These are phyloP conservation scores for Alectura lathami DNA, from an alignment of 2,113 vertebrate genomes.

Conservation along the genomic window DNA sequence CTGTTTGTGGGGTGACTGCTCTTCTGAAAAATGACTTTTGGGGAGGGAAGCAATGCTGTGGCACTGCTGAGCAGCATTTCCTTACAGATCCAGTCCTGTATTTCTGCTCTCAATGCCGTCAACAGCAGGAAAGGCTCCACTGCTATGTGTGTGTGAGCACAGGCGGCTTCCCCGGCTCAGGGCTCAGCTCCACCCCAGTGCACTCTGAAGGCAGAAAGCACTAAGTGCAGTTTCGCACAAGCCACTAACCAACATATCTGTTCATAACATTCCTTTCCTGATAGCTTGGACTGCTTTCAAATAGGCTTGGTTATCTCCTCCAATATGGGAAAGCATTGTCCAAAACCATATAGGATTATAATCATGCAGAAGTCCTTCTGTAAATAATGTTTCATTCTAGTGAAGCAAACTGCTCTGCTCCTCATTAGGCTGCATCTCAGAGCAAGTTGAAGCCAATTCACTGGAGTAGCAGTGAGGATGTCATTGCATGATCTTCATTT, in stretches of 20 bases:
- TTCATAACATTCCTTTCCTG: not conserved
- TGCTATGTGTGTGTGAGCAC: not conserved
- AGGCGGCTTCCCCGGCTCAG: accelerated
- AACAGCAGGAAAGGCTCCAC: not conserved
- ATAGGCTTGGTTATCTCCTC: not conserved
- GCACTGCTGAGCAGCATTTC: accelerated
- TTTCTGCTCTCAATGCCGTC: not conserved
- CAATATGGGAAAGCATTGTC: not conserved
- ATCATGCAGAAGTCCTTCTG: not conserved
- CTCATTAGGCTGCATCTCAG: slow-evolving; percentile 22
- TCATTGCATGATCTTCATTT: not conserved
- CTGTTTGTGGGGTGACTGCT: not conserved
- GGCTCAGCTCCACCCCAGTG: not conserved
- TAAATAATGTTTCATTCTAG: not conserved
- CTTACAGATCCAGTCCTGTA: accelerated
- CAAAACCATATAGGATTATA: not conserved
- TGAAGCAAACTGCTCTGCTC: not conserved
- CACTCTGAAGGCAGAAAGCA: not conserved
- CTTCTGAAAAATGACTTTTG: accelerated
- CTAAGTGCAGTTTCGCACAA: not conserved
- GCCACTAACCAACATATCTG: not conserved
- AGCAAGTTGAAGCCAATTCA: not conserved
- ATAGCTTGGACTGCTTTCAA: slow-evolving; percentile 15
- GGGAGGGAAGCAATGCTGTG: not conserved
- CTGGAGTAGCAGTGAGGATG: not conserved